Conservation (phyloP, 1,140 invertebrate species). For the Drosophila arizonae region DNA sequence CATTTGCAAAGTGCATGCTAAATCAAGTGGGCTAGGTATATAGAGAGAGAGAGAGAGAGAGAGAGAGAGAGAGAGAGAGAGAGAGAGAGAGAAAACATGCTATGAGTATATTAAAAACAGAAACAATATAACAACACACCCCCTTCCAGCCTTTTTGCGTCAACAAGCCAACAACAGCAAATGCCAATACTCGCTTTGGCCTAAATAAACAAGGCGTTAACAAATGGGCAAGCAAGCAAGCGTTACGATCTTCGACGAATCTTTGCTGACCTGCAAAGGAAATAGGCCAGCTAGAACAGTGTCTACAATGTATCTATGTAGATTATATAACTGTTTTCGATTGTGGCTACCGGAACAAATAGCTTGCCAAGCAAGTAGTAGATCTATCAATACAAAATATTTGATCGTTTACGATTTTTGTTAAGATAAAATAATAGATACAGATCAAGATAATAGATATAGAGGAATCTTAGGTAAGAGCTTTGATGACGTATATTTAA, state of each 20-base stretch:
- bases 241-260: slow-evolving; percentile 41
- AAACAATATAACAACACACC: slow-evolving; percentile 13
- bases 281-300: no score
- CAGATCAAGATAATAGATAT: no score
- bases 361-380: no score
- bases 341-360: no score
- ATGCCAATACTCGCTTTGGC: slow-evolving; percentile 72
- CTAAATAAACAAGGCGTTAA: slow-evolving; percentile 68
- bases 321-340: neutral
- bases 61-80: neutral
- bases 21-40: slow-evolving; percentile 45
- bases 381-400: no score
- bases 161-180: slow-evolving; percentile 43
- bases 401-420: no score
- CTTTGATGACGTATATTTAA: no score
- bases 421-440: no score
- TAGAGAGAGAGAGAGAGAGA: neutral
- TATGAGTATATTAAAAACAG: slow-evolving; percentile 21
- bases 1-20: slow-evolving; percentile 49
- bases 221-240: slow-evolving; percentile 45
- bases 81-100: neutral
- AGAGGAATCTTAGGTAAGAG: no score
- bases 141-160: neutral
- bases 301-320: neutral
- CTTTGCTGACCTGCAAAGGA: slow-evolving; percentile 34